A percentile compares a stretch with the other conserved stretches of the same genome.
Evolutionary conservation across 2,888 invertebrate species (phyloP).

Genomic region (Andrena flavipes): DNA sequence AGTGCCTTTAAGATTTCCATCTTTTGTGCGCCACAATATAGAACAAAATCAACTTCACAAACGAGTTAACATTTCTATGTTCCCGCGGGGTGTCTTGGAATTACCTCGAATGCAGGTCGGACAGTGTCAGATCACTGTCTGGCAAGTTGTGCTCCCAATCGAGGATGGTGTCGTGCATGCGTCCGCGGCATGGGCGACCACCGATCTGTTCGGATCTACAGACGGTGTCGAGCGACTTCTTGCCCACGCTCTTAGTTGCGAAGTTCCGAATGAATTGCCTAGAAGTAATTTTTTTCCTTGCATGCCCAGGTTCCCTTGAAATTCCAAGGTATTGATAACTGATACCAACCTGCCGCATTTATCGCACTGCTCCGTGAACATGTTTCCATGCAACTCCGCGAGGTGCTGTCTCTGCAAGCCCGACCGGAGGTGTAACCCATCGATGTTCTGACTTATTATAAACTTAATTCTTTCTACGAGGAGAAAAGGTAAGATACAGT

Average conservation of each 20-base stretch:
- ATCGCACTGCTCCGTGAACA: constrained; percentile 97
- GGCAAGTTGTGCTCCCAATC: constrained; percentile 99
- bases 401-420: constrained; percentile 93
- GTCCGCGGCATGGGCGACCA: constrained; percentile 93
- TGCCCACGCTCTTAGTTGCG: constrained; percentile 92
- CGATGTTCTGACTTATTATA: constrained; percentile 98
- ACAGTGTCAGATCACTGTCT: constrained; percentile 92
- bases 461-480: constrained; percentile 90
- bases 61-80: neutral
- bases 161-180: constrained; percentile 94
- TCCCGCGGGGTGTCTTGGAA: neutral
- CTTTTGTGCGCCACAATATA: neutral
- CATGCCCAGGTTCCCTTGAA: neutral
- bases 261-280: constrained; percentile 92
- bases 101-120: constrained; percentile 94
- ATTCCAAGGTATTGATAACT: too few species aligned
- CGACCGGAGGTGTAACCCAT: constrained; percentile 97
- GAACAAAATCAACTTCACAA: constrained; percentile 5
- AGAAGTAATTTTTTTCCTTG: constrained; percentile 64
- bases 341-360: constrained; percentile 90
- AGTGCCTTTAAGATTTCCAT: constrained; percentile 17
- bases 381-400: constrained; percentile 98
- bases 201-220: constrained; percentile 88
- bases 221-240: constrained; percentile 88
- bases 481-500: constrained; percentile 3